Conservation (phyloP, 2,113 vertebrate genomes). For the Hemiscyllium ocellatum region DNA sequence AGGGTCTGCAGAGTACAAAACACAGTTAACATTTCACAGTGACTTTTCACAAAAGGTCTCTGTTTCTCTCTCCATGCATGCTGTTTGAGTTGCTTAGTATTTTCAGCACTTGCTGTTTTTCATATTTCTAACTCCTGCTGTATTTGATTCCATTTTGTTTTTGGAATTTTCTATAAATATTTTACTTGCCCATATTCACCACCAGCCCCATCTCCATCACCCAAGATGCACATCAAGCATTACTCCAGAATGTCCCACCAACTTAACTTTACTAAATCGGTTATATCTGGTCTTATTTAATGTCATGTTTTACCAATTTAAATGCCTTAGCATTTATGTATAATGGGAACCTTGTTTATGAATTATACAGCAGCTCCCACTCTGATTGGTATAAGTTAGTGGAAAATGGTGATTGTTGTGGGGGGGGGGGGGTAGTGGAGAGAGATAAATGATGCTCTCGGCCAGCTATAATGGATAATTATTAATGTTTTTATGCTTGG, state of each 20-base stretch:
- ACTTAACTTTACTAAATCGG: not conserved
- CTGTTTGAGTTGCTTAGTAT: not conserved
- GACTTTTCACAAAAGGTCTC: not conserved
- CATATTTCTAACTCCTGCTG: not conserved
- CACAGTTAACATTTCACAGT: not conserved
- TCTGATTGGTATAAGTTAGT: too few relatives aligned
- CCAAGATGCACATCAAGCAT: not conserved
- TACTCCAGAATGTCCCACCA: not conserved
- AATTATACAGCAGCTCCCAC: too few relatives aligned
- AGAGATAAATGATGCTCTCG: too few relatives aligned
- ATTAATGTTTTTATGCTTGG: too few relatives aligned
- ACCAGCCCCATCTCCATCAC: not conserved
- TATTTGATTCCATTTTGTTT: not conserved
- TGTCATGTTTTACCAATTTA: not conserved
- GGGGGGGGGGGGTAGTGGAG: too few relatives aligned
- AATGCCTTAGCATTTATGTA: not conserved
- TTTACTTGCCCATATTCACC: not conserved
- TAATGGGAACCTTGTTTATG: too few relatives aligned
- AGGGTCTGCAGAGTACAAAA: not conserved
- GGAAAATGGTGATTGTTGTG: too few relatives aligned
- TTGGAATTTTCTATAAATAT: not conserved
- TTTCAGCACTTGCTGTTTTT: not conserved
- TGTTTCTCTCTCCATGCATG: not conserved
- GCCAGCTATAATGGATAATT: too few relatives aligned
- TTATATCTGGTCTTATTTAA: not conserved